Base-by-base conservation (phyloP, 2,113 vertebrate genomes). In the Tragelaphus scriptus region DNA sequence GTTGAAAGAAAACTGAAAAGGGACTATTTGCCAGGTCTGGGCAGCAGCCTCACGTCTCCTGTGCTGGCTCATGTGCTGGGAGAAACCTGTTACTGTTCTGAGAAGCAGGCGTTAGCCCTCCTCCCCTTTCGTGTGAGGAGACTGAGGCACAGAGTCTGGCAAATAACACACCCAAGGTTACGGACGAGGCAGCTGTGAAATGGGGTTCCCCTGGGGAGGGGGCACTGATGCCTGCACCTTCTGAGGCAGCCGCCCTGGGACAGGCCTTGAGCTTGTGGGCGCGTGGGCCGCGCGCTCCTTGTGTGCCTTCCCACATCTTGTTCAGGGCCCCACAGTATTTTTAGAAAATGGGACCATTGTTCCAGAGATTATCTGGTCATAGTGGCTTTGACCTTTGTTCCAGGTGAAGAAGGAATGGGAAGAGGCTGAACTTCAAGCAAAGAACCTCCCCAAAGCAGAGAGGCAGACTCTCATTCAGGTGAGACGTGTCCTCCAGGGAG, bases 391-490 rank as follows among this genome's bases (percentile, higher is more conserved):
- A 21, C 56, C 80, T 96, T 86, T 97, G 21, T 96, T 56, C 80
- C 94, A 99, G 99, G 99, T 99, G 80, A 99, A 99, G 97, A 99
- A 99, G 96, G 99, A 99, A 92, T 99, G 99, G 99, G 99, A 99
- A 97, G 99, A 99, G 95, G 99, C 99, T 6, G 99, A 99, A 81
- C 99, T 98, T 95, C 99, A 99, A 98, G 99, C 99, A 0, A 99
- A 99, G 97, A 99, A 99, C 98, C 99, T 99, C 84, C 99, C 99
- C 80, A 99, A 99, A 98, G 99, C 99, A 58, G 99, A 99, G 98
- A 99, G 99, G 94, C 99, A 99, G 98, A 99, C 99, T 36, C 99
- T 99, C 90, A 99, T 99, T 98, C 99, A 99, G 99, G 99, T 99
- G 98, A 96, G 98, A 88, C 10, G 28, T 36, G 1, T 79, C 85